These are phyloP conservation scores for Cryptus viduatorius DNA, from an alignment of 2,888 invertebrate species.

Conservation along the genomic window DNA sequence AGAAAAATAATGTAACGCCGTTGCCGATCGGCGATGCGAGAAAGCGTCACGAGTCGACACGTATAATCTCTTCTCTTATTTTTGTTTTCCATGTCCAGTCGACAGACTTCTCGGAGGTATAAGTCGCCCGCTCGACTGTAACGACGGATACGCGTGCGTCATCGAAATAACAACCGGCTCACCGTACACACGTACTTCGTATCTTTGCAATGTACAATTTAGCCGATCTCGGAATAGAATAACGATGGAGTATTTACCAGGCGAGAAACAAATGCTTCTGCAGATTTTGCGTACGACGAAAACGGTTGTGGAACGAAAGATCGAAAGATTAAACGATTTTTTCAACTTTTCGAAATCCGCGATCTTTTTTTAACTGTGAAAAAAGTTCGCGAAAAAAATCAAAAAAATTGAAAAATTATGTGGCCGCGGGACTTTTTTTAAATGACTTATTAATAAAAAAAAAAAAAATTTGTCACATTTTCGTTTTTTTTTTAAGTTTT, in stretches of 20 bases:
- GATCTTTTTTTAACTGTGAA: background rate
- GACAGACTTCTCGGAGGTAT: background rate
- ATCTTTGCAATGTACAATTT: background rate
- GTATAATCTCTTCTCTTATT: background rate
- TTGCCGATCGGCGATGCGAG: background rate
- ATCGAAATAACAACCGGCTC: constrained; percentile 2
- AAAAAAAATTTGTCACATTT: background rate
- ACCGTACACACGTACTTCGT: background rate
- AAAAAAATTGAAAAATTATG: no score
- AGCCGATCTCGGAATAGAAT: background rate
- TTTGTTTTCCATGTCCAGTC: background rate
- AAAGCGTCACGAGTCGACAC: background rate
- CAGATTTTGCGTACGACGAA: no score
- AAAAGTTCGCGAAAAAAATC: background rate
- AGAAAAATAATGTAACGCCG: background rate
- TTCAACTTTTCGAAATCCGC: background rate
- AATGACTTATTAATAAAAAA: no score
- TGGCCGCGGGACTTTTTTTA: no score
- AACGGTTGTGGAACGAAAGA: no score
- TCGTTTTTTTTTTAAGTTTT: background rate
- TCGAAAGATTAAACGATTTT: background rate
- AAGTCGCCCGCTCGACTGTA: background rate
- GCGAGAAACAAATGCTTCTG: no score
- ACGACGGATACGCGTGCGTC: constrained; percentile 13
- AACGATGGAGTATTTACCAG: background rate